Evolutionary conservation across 2,113 vertebrate genomes (phyloP).

Genomic region (Perca fluviatilis): DNA sequence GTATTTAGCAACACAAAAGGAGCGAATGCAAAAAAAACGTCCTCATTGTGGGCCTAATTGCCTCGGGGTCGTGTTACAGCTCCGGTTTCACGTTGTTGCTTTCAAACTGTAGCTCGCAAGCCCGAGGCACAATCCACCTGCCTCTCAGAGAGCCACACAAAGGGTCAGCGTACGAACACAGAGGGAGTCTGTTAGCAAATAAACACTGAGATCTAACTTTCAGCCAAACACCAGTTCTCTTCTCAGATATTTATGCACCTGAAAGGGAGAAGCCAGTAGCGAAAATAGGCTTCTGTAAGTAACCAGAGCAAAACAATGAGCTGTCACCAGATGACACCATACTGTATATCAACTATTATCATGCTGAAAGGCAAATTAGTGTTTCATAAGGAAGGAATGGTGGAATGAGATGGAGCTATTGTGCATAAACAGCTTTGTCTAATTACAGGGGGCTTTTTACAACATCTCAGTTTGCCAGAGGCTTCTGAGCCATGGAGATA

Average conservation of each 20-base stretch:
- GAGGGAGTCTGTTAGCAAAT: constrained; percentile 82
- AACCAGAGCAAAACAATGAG: constrained; percentile 66
- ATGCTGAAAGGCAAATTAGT: constrained; percentile 55
- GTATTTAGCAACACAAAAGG: constrained; percentile 83
- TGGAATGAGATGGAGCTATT: constrained; percentile 45
- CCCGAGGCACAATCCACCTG: constrained; percentile 83
- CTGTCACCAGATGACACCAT: constrained; percentile 58
- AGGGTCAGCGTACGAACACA: constrained; percentile 78
- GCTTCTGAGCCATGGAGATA: constrained; percentile 55
- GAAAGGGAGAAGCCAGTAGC: constrained; percentile 51
- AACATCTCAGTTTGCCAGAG: constrained; percentile 63
- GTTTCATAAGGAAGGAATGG: constrained; percentile 29
- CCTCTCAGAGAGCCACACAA: constrained; percentile 79
- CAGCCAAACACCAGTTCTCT: constrained; percentile 48
- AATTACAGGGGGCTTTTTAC: constrained; percentile 69
- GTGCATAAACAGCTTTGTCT: constrained; percentile 61
- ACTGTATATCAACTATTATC: constrained; percentile 60
- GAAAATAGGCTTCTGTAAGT: constrained; percentile 56
- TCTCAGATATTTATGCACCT: constrained; percentile 62
- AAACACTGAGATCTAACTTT: constrained; percentile 75
- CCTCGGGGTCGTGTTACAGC: constrained; percentile 83
- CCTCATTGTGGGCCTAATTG: constrained; percentile 87
- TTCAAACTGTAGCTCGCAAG: constrained; percentile 82
- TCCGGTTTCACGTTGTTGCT: constrained; percentile 84
- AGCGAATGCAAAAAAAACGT: constrained; percentile 74